These are phyloP conservation scores for Bos javanicus DNA, from an alignment of 2,113 vertebrate species.

Conservation along the genomic window DNA sequence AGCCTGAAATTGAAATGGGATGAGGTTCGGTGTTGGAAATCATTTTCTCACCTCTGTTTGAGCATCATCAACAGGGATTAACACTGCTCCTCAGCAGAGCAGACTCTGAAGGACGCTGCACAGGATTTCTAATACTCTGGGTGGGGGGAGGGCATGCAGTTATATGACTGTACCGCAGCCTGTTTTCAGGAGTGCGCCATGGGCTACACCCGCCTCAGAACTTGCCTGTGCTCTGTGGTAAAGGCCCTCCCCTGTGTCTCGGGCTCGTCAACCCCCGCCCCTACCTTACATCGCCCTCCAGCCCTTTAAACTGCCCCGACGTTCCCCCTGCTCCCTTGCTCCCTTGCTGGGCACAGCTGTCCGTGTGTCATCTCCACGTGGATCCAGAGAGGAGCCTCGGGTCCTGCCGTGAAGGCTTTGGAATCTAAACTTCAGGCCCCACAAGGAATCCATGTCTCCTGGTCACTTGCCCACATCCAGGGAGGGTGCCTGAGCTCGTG, in stretches of 20 bases:
- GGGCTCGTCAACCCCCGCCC: no score
- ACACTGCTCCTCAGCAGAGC: background rate
- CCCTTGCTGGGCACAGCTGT: background rate
- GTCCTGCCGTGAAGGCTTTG: background rate
- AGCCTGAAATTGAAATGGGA: background rate
- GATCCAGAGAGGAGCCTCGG: background rate
- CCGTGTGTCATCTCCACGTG: fast-evolving
- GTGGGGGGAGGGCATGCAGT: background rate
- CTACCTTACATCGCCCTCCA: background rate
- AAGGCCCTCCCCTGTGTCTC: background rate
- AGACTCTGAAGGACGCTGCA: background rate
- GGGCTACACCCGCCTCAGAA: fast-evolving
- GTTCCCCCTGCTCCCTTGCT: background rate
- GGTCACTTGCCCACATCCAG: background rate
- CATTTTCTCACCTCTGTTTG: background rate
- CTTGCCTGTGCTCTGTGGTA: background rate
- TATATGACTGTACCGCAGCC: fast-evolving
- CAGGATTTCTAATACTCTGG: background rate
- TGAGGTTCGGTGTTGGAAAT: background rate
- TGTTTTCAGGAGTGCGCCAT: fast-evolving
- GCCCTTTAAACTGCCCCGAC: background rate
- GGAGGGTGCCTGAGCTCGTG: background rate
- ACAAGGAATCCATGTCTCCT: no score
- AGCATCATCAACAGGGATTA: background rate
- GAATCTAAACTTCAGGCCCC: background rate